These are phyloP conservation scores for Scopus umbretta DNA, from an alignment of 2,113 vertebrate species.

Conservation along the genomic window DNA sequence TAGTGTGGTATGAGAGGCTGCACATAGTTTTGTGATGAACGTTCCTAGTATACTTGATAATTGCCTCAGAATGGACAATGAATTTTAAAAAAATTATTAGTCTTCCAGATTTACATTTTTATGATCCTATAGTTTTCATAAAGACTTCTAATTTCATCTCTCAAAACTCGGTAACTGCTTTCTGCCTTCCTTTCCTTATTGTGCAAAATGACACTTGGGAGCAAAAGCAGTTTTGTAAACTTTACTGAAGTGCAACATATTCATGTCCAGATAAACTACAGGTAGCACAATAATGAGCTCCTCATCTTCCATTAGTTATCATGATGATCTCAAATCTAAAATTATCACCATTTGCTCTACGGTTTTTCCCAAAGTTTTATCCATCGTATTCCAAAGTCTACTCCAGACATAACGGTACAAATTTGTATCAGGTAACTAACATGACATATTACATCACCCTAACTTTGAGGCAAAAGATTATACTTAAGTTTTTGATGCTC, in stretches of 20 bases:
- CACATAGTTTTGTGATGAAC: not conserved
- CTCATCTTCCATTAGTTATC: not conserved
- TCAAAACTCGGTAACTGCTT: not conserved
- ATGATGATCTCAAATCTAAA: not conserved
- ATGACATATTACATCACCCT: not conserved
- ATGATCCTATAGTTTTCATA: not conserved
- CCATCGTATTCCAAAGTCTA: not conserved
- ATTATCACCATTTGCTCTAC: not conserved
- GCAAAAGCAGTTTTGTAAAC: not conserved
- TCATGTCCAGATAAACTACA: not conserved
- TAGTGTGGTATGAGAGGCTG: not conserved
- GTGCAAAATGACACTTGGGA: not conserved
- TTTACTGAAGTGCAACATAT: not conserved
- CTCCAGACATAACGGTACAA: not conserved
- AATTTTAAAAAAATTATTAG: not conserved
- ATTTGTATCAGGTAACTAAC: not conserved
- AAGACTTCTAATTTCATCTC: not conserved
- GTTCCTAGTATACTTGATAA: not conserved
- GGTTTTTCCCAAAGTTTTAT: not conserved
- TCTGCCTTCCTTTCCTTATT: not conserved
- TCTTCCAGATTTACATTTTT: not conserved
- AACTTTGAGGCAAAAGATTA: not conserved
- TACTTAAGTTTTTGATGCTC: not conserved
- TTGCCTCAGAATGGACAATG: not conserved
- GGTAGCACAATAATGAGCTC: not conserved